A percentile compares a stretch with the other conserved stretches of the same genome.
Evolutionary conservation across 2,113 vertebrate species (phyloP).

Genomic region (Pristiophorus japonicus): DNA sequence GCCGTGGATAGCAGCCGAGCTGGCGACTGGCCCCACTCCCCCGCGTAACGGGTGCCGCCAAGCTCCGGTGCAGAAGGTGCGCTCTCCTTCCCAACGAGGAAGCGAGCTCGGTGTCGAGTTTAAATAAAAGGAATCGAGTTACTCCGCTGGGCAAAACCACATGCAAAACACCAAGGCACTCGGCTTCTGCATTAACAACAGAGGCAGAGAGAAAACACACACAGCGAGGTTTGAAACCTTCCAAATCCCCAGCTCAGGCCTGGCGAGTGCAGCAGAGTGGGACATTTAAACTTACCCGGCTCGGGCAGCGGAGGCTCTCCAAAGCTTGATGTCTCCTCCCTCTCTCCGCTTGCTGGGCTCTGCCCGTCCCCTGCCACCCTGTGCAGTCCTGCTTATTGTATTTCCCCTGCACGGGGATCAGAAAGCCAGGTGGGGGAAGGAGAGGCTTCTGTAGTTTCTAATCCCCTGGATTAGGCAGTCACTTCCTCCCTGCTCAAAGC

Average conservation of each 20-base stretch:
- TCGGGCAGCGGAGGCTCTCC: background rate
- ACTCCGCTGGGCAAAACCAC: background rate
- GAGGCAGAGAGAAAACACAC: background rate
- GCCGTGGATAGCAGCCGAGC: background rate
- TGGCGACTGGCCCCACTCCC: too few species aligned
- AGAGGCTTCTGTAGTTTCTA: background rate
- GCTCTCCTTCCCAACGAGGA: too few species aligned
- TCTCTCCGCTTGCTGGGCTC: background rate
- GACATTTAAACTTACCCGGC: background rate
- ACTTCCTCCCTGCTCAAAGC: background rate
- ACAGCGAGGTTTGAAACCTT: background rate
- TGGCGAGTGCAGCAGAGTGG: background rate
- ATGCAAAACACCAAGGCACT: background rate
- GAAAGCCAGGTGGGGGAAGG: background rate
- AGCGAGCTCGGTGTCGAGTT: background rate
- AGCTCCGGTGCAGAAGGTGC: too few species aligned
- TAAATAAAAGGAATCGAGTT: background rate
- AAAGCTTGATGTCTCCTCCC: background rate
- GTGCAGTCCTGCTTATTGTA: background rate
- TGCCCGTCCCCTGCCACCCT: background rate
- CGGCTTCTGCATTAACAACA: background rate
- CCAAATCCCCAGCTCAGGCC: background rate
- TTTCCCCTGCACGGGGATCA: background rate
- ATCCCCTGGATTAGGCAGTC: background rate
- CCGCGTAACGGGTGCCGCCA: too few species aligned